Evolutionary conservation across 1,140 invertebrate species (phyloP).

Genomic region (Drosophila ercepeae): DNA sequence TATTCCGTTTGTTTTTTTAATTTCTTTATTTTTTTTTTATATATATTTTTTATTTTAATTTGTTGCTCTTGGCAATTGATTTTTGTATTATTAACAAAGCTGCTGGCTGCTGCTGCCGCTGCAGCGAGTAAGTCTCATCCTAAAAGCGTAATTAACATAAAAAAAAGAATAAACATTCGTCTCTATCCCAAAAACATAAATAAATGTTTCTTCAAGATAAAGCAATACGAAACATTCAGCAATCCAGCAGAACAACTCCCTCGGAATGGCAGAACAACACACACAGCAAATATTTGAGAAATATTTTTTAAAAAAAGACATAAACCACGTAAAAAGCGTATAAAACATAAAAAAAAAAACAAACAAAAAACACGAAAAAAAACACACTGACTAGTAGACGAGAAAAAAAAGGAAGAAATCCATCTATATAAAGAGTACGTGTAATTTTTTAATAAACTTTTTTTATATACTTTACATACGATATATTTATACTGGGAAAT

Average conservation of each 20-base stretch:
- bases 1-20: slow-evolving; percentile 36
- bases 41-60: slow-evolving; percentile 12
- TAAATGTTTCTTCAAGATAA: slow-evolving; percentile 17
- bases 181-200: slow-evolving; percentile 31
- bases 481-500: slow-evolving; percentile 80
- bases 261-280: background rate
- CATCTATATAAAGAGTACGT: slow-evolving; percentile 63
- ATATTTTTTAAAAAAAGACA: slow-evolving; percentile 56
- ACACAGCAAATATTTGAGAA: slow-evolving; percentile 25
- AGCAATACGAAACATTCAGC: slow-evolving; percentile 32
- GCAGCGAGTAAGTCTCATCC: slow-evolving; percentile 40
- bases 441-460: slow-evolving; percentile 81
- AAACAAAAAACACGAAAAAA: slow-evolving; percentile 30
- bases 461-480: slow-evolving; percentile 80
- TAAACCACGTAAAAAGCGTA: slow-evolving; percentile 29
- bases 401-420: slow-evolving; percentile 18
- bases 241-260: slow-evolving; percentile 7
- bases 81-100: slow-evolving; percentile 38
- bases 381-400: slow-evolving; percentile 15
- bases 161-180: slow-evolving; percentile 44
- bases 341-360: slow-evolving; percentile 48
- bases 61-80: slow-evolving; percentile 10
- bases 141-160: slow-evolving; percentile 48
- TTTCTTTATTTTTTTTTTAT: slow-evolving; percentile 16
- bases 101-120: slow-evolving; percentile 6